These are phyloP conservation scores for Onychostoma macrolepis DNA, from an alignment of 2,113 vertebrate species.

Conservation along the genomic window DNA sequence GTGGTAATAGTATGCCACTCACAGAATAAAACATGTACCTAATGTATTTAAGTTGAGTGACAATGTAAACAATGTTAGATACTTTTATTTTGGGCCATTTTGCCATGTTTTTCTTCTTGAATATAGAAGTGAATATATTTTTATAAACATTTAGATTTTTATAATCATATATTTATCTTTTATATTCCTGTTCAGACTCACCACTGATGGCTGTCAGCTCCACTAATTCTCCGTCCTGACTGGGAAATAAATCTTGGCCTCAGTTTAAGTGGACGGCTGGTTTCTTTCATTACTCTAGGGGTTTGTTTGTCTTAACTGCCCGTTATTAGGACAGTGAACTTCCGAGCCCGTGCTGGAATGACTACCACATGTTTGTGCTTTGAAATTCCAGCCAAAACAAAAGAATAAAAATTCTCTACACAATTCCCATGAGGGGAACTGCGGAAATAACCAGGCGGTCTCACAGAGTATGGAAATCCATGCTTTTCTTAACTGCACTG, in stretches of 20 bases:
- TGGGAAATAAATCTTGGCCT: slow-evolving; percentile 6
- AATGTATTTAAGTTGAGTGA: too few relatives aligned
- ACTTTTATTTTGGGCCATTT: not conserved
- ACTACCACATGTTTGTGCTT: slow-evolving; percentile 47
- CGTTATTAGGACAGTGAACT: slow-evolving; percentile 47
- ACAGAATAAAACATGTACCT: too few relatives aligned
- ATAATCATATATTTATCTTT: too few relatives aligned
- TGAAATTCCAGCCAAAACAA: slow-evolving; percentile 38
- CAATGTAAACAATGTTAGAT: not conserved
- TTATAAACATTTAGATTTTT: not conserved
- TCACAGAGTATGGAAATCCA: not conserved
- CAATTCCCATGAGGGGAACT: slow-evolving; percentile 37
- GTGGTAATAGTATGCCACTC: too few relatives aligned
- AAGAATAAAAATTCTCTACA: slow-evolving; percentile 30
- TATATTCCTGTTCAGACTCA: not conserved
- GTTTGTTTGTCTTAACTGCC: slow-evolving; percentile 36
- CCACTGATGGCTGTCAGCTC: slow-evolving; percentile 13
- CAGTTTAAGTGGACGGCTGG: slow-evolving; percentile 30
- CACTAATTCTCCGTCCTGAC: slow-evolving; percentile 5
- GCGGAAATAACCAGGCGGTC: slow-evolving; percentile 33
- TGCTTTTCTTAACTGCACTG: not conserved
- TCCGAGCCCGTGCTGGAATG: slow-evolving; percentile 28
- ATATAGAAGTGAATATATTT: not conserved
- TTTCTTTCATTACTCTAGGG: slow-evolving; percentile 46
- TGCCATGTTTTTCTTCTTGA: not conserved